Evolutionary conservation across 2,888 invertebrate species (phyloP).

Genomic region (Tiliacea aurago): DNA sequence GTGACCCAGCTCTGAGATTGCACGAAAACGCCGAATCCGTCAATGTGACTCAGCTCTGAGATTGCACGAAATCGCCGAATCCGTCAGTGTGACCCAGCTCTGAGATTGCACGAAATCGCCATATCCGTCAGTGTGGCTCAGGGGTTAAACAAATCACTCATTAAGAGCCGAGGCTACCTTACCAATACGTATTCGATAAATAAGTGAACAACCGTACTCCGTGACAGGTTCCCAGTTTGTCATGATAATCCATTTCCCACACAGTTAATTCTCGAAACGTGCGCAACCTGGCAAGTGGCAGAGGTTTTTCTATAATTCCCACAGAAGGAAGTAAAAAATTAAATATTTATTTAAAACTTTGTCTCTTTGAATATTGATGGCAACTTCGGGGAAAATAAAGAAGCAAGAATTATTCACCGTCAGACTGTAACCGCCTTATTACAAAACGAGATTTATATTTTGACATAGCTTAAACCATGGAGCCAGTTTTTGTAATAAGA

Average conservation of each 20-base stretch:
- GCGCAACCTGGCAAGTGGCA: constrained; percentile 35
- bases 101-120: constrained; percentile 25
- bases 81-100: constrained; percentile 12
- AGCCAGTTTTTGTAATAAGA: no score
- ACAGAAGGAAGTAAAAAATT: constrained; percentile 29
- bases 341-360: constrained; percentile 36
- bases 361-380: constrained; percentile 33
- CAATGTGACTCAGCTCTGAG: constrained; percentile 17
- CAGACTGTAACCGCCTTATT: no score
- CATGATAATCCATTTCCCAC: constrained; percentile 62
- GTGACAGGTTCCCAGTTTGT: constrained; percentile 58
- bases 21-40: constrained; percentile 5
- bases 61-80: constrained; percentile 21
- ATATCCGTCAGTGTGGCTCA: constrained; percentile 5
- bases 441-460: no score
- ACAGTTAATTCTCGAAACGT: constrained; percentile 59
- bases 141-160: constrained; percentile 37
- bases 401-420: background rate
- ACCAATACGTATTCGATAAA: constrained; percentile 30
- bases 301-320: constrained; percentile 41
- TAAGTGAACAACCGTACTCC: constrained; percentile 49
- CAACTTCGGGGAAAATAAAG: background rate
- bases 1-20: constrained; percentile 31
- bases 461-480: no score
- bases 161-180: constrained; percentile 16